Evolutionary conservation across 1,140 invertebrate genomes (phyloP).

Genomic region (Coboldia fuscipes): DNA sequence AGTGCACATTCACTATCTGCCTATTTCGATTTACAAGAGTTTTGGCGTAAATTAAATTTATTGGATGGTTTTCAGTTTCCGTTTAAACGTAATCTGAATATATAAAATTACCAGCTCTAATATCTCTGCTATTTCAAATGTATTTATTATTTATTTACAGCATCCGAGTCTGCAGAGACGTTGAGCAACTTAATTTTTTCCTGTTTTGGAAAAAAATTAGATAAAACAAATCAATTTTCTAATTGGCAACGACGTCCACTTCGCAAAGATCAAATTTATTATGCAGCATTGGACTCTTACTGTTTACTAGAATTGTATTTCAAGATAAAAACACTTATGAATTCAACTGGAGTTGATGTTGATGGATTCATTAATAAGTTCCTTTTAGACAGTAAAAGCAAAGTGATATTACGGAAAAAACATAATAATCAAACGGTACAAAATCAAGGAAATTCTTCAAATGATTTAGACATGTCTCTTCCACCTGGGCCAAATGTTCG

Average conservation of each 20-base stretch:
- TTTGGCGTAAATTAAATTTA: constrained; percentile 14
- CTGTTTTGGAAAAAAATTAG: constrained; percentile 44
- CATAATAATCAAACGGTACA: background rate
- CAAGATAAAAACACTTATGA: constrained; percentile 23
- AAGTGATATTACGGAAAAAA: constrained; percentile 7
- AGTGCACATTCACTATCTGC: constrained; percentile 9
- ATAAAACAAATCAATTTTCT: constrained; percentile 66
- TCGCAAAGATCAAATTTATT: constrained; percentile 43
- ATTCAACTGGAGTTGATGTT: constrained; percentile 24
- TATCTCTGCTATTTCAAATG: background rate
- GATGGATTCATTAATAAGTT: constrained; percentile 28
- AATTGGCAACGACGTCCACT: constrained; percentile 66
- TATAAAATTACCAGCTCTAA: background rate
- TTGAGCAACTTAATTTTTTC: constrained; percentile 43
- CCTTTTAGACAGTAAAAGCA: constrained; percentile 14
- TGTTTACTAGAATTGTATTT: constrained; percentile 53
- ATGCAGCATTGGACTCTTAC: constrained; percentile 64
- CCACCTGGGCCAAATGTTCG: background rate
- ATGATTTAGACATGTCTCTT: background rate
- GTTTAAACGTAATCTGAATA: constrained; percentile 7
- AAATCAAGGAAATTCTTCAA: background rate
- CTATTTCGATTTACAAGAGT: constrained; percentile 15
- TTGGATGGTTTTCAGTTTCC: constrained; percentile 11
- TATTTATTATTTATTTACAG: background rate
- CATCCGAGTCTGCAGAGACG: constrained; percentile 1